Base-by-base conservation (phyloP, 35 echinoderm and acorn worm genomes). In the Lytechinus variegatus region DNA sequence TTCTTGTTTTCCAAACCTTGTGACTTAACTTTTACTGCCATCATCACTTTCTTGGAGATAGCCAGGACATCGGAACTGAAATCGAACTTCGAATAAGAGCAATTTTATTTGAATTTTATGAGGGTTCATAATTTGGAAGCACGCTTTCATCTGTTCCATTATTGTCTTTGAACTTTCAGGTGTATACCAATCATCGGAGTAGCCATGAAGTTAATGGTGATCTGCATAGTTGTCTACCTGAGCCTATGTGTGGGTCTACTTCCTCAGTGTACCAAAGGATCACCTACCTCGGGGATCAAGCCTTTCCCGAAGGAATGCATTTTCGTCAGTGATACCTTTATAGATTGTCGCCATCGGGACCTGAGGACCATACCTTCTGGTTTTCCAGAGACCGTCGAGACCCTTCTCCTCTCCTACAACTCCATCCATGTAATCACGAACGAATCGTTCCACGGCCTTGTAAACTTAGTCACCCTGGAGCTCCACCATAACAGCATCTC, bases 261-360 rank as follows among this genome's bases (percentile, higher is more conserved):
- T 79, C 66, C 66, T 7, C 16, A 79, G 19, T 8, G 19, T 24
- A 79, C 16, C 66, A 16, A 2, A 16, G 66, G 66, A 7, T 19
- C 88, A 27, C 52, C 52, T 54, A 52, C 88, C 88, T 90, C 88
- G 52, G 52, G 29, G 27, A 21, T 52, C 29, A 54, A 90, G 28
- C 88, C 88, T 54, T 4, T 90, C 55, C 88, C 88, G 28, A 89
- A 94, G 21, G 54, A 92, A 12, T 96, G 96, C 66, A 33, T 88
- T 16, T 61, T 96, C 19, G 95, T 95, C 52, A 94, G 94, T 58
- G 24, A 53, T 54, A 96, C 96, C 51, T 94, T 95, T 16, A 94
- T 97, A 5, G 97, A 98, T 86, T 98, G 97, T 87, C 95, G 97
- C 91, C 87, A 98, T 89, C 91, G 55, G 27, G 60, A 86, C 3